These are phyloP conservation scores for Phortica okadai DNA, from an alignment of 2,888 invertebrate genomes.

Conservation along the genomic window DNA sequence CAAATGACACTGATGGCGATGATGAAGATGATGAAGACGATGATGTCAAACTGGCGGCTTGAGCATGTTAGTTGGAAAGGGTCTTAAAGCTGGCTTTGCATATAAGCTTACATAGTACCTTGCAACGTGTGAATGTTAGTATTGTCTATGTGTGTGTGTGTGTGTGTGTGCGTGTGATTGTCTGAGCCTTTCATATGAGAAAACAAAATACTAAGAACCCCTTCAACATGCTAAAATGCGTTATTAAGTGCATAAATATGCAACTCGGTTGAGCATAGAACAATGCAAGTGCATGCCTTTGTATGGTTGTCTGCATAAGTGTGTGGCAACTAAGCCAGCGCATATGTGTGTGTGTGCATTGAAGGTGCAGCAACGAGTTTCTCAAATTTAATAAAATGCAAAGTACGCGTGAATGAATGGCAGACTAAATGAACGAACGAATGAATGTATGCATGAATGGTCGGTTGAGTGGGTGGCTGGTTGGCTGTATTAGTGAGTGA, in stretches of 20 bases:
- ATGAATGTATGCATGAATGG: not conserved
- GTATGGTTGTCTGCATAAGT: not conserved
- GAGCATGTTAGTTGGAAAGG: slow-evolving; percentile 8
- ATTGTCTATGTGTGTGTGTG: not conserved
- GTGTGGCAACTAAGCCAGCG: not conserved
- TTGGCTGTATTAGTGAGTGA: not conserved
- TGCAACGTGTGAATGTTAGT: not conserved
- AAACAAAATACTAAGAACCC: slow-evolving; percentile 67
- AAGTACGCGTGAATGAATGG: slow-evolving; percentile 36
- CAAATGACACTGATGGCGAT: not conserved
- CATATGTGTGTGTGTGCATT: slow-evolving; percentile 49
- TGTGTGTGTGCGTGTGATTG: slow-evolving; percentile 22
- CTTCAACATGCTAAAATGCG: slow-evolving; percentile 70
- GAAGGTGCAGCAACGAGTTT: slow-evolving; percentile 55
- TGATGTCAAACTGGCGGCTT: slow-evolving; percentile 7
- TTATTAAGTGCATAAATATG: slow-evolving; percentile 72
- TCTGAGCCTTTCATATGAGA: slow-evolving; percentile 36
- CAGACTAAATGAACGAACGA: not conserved
- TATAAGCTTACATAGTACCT: not conserved
- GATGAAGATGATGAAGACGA: not conserved
- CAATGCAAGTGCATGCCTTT: not conserved
- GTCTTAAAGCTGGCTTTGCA: not conserved
- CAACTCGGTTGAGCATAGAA: slow-evolving; percentile 47
- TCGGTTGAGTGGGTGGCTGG: not conserved
- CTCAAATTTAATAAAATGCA: slow-evolving; percentile 70